Percentiles rank a stretch among this genome's conserved stretches.
Evolutionary conservation across 2,797 vertebrate genomes (phyloP).

Genomic region (Amphiprion clarkii): DNA sequence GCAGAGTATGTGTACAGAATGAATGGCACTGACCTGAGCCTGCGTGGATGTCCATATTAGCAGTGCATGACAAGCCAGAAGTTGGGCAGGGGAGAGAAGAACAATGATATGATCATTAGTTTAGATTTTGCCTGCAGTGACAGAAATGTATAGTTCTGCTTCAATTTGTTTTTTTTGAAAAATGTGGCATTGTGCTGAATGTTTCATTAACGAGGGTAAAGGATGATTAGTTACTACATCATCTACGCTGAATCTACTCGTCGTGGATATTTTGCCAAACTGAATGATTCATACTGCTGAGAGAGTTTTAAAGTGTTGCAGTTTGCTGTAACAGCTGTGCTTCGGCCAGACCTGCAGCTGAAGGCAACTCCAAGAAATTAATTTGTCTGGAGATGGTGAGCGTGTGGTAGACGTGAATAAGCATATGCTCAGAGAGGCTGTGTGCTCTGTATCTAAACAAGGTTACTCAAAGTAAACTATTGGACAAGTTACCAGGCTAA

Average conservation of each 20-base stretch:
- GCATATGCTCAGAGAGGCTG: slow-evolving; percentile 60
- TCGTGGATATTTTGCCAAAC: slow-evolving; percentile 58
- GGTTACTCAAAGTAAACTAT: slow-evolving; percentile 30
- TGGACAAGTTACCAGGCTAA: slow-evolving; percentile 12
- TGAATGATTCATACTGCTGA: slow-evolving; percentile 63
- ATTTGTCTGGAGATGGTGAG: slow-evolving; percentile 69
- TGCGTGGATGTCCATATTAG: slow-evolving; percentile 97
- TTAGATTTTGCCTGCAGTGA: slow-evolving; percentile 72
- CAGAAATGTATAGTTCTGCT: slow-evolving; percentile 65
- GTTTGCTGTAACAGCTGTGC: slow-evolving; percentile 73
- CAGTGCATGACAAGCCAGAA: slow-evolving; percentile 94
- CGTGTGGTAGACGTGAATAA: slow-evolving; percentile 41
- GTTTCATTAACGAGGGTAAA: slow-evolving; percentile 61
- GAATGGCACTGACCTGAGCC: slow-evolving; percentile 97
- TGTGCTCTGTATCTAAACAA: slow-evolving; percentile 50
- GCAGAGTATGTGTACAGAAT: slow-evolving; percentile 87
- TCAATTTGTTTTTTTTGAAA: slow-evolving; percentile 38
- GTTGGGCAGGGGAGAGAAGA: slow-evolving; percentile 82
- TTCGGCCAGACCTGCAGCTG: slow-evolving; percentile 56
- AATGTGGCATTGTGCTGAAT: slow-evolving; percentile 46
- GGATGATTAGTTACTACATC: slow-evolving; percentile 70
- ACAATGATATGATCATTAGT: slow-evolving; percentile 93
- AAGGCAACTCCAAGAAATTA: slow-evolving; percentile 67
- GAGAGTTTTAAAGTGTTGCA: slow-evolving; percentile 59
- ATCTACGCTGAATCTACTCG: slow-evolving; percentile 52